Percentiles rank a stretch among this genome's conserved stretches.
phyloP scores from a whole-genome alignment of 2,888 invertebrate genomes.

The Drosophila engyochracea region DNA sequence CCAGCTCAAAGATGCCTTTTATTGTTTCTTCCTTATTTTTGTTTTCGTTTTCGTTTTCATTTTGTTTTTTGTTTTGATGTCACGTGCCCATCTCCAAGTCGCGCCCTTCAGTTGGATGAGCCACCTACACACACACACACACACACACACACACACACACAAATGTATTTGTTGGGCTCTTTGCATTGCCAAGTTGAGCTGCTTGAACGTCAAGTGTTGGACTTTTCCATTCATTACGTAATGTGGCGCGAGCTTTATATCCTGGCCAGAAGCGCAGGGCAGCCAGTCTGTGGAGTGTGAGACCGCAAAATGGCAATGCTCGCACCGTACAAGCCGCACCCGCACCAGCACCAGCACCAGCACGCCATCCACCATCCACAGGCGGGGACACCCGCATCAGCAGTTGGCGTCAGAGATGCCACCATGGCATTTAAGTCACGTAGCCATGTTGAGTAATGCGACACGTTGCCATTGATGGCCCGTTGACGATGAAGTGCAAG shows the following conservation, averaged over 20 bases:
- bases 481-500: conserved; percentile 80
- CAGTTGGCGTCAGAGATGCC: conserved; percentile 9
- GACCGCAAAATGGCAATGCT: conserved; percentile 62
- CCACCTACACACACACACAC: neutral
- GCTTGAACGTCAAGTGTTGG: conserved; percentile 49
- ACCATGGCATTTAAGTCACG: conserved; percentile 77
- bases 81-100: conserved; percentile 49
- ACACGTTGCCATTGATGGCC: conserved; percentile 80
- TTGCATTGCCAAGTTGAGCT: conserved; percentile 62
- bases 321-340: neutral
- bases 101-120: neutral
- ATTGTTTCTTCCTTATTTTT: neutral
- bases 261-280: conserved; percentile 33
- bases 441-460: conserved; percentile 81
- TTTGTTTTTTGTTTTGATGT: conserved; percentile 9
- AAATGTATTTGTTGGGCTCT: conserved; percentile 33
- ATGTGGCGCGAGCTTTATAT: conserved; percentile 64
- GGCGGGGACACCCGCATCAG: neutral
- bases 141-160: neutral
- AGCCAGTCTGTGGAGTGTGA: neutral
- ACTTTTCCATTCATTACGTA: conserved; percentile 70
- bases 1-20: neutral
- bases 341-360: neutral
- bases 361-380: neutral
- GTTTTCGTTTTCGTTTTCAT: neutral